These are phyloP conservation scores for Falco rusticolus DNA, from an alignment of 2,797 vertebrate species.

Conservation along the genomic window DNA sequence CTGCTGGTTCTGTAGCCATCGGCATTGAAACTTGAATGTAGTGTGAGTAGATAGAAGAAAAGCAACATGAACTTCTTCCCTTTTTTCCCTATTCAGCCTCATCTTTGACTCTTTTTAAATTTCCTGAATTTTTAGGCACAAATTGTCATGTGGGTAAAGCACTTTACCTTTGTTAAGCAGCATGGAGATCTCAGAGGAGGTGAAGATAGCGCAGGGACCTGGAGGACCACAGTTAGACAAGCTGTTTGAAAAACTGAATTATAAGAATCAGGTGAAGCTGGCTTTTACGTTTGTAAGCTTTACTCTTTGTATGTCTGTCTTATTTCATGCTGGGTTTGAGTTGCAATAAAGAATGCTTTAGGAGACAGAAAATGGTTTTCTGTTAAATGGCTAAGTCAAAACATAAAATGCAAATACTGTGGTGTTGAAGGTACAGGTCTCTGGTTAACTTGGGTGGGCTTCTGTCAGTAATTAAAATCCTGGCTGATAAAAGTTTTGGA, in stretches of 20 bases:
- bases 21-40: background rate
- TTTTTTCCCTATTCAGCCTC: background rate
- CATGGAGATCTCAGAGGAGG: background rate
- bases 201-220: background rate
- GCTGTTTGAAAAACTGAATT: background rate
- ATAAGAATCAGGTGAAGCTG: background rate
- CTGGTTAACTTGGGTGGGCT: background rate
- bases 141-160: background rate
- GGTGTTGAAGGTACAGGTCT: background rate
- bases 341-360: background rate
- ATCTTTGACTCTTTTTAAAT: background rate
- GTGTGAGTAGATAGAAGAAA: background rate
- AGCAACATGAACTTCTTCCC: rapidly evolving
- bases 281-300: background rate
- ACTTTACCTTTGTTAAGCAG: background rate
- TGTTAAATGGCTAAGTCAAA: background rate
- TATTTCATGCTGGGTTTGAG: background rate
- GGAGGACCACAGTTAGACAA: background rate
- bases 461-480: background rate
- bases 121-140: background rate
- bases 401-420: background rate
- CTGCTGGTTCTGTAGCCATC: background rate
- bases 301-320: background rate
- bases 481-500: slow-evolving; percentile 16
- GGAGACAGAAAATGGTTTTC: background rate